A percentile compares a stretch with the other conserved stretches of the same genome.
phyloP scores from a whole-genome alignment of 1,140 invertebrate species.

The Saccostrea echinata region DNA sequence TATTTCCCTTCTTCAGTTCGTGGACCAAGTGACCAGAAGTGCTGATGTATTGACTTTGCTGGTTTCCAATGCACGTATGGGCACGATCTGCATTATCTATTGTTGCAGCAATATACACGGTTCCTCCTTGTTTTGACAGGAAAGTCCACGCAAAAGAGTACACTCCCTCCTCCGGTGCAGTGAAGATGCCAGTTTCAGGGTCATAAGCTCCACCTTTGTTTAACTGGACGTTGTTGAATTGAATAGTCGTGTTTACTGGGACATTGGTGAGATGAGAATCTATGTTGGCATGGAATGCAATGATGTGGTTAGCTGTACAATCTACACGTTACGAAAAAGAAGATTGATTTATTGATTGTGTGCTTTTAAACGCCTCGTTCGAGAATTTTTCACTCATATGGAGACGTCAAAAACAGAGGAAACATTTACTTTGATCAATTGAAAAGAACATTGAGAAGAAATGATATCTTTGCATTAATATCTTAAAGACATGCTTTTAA shows the following conservation, averaged over 20 bases:
- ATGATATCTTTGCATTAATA: too few species aligned
- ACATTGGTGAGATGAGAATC: neutral
- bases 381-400: too few species aligned
- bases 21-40: neutral
- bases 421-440: too few species aligned
- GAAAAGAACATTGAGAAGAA: too few species aligned
- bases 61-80: neutral
- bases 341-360: too few species aligned
- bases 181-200: constrained; percentile 23
- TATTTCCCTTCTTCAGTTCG: neutral
- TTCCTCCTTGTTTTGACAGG: neutral
- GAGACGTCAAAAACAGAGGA: too few species aligned
- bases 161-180: neutral
- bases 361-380: too few species aligned
- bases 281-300: constrained; percentile 9
- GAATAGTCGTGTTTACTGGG: neutral
- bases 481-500: too few species aligned
- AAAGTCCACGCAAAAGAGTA: neutral
- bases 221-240: neutral
- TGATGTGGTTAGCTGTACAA: neutral
- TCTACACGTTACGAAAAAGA: neutral
- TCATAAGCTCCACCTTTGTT: constrained; percentile 3
- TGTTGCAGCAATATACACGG: neutral
- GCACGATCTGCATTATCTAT: neutral
- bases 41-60: neutral